Evolutionary conservation across 2,888 invertebrate species (phyloP), one percentile per base, ranked within the genome.

Genomic region (Gisinianus flammeolus): DNA sequence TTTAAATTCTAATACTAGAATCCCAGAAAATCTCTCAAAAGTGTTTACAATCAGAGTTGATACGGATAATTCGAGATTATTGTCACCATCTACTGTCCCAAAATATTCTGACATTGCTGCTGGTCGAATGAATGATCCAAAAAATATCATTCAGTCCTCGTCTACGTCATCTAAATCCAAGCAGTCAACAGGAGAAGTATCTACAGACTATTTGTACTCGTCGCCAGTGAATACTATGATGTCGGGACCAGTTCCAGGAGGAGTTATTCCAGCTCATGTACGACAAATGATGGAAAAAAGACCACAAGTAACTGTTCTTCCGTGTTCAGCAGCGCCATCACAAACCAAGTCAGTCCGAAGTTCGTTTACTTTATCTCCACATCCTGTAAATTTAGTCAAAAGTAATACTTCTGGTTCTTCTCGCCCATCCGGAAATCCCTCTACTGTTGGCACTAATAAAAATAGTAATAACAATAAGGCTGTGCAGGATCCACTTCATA

Each of bases 261-360:
- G n/a, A n/a, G n/a, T n/a, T n/a, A 76, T 76, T 19, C 76, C 76
- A 44, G 62, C 58, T 28, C 76, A 76, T 35, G 76, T 76, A 2
- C 0, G 56, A 33, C 76, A 70, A 24, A 76, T 76, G 76, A 76
- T 76, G 76, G 76, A 58, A 22, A 69, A 70, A 26, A 54, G 76
- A 22, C 76, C 62, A 24, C 69, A 76, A 70, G 76, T 76, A 4
- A 76, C 76, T 24, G 76, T 76, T 8, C 33, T 69, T 31, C 69
- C 76, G 19, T 70, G 69, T 58, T 56, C 69, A n/a, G 16, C 28
- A 24, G n/a, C 54, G 8, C 58, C 54, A 28, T 26, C 8, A 19
- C n/a, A 44, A 30, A 16, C 72, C 35, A 35, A 35, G 24, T 62
- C 62, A 6, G 62, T 24, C 6, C 24, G 3, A 62, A 62, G 24